Evolutionary conservation across 2,888 invertebrate genomes (phyloP), one percentile per base, ranked within the genome.

Genomic region (Noctua janthina): DNA sequence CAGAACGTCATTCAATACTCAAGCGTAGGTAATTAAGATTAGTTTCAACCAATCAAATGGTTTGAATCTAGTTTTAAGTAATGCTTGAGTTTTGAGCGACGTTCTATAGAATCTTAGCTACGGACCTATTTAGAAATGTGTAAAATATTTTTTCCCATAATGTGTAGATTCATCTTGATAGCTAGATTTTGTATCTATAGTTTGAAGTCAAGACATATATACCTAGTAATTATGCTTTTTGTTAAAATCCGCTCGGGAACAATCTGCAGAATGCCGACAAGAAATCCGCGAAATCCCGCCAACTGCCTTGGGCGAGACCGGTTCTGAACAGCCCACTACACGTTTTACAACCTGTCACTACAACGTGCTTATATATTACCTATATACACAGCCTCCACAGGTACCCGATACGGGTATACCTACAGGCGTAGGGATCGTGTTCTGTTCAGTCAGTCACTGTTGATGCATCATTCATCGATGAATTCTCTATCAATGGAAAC

Each of bases 321-420:
- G 72, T 69, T 66, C 23, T 66, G 68, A 59, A 20, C 66, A 69
- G 35, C 15, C 43, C 59, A 35, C 64, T 59, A 20, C 74, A 70
- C 13, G 78, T 73, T 67, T 51, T 70, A 75, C 82, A 85, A 76
- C 79, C 64, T 84, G 78, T 70, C 75, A 51, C 67, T 29, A 67
- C 29, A 75, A 54, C 73, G 54, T 43, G 66, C 66, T 5, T n/a
- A 7, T 6, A n/a, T 35, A 35, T 59, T 59, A 59, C 29, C 15
- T 59, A 23, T 17, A 17, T 13, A 35, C 23, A n/a, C n/a, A 64
- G 64, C 11, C 64, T 35, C 20, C 10, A 23, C 73, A 54, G 43
- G 23, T 64, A 64, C 64, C 20, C 39, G 46, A 17, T 23, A 51
- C 79, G 11, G 79, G 74, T n/a, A 20, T 51, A 46, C n/a, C 7